phyloP scores from a whole-genome alignment of 2,113 vertebrate species.

The Microcebus jonahi region DNA sequence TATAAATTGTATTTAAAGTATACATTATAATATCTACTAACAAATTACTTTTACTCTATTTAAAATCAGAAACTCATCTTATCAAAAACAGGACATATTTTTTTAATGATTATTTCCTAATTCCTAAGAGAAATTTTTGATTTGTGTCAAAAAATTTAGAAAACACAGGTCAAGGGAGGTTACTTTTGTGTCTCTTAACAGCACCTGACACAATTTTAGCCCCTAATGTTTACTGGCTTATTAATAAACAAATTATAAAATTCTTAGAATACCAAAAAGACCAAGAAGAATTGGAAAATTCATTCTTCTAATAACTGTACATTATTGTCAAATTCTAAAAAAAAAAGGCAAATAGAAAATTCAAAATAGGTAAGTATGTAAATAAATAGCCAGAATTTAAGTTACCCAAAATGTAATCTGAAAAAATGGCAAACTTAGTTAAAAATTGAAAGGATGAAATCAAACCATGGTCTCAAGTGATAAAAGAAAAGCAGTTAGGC shows the following conservation, averaged over 20 bases:
- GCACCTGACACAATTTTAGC: background rate
- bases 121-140: background rate
- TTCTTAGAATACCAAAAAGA: conserved; percentile 33
- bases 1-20: conserved; percentile 32
- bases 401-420: conserved; percentile 17
- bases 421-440: conserved; percentile 33
- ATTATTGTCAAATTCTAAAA: conserved; percentile 38
- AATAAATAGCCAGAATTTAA: conserved; percentile 22
- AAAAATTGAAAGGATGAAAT: conserved; percentile 49
- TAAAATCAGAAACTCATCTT: conserved; percentile 34
- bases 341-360: background rate
- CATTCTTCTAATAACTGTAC: background rate
- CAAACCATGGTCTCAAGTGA: background rate
- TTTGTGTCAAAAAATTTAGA: background rate
- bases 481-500: conserved; percentile 28
- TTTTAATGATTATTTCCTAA: conserved; percentile 29
- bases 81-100: conserved; percentile 2
- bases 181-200: background rate
- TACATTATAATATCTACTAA: background rate
- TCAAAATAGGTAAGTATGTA: background rate
- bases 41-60: conserved; percentile 37
- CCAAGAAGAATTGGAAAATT: conserved; percentile 35
- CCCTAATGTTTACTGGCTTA: background rate
- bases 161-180: background rate
- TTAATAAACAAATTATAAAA: conserved; percentile 45